Evolutionary conservation across 2,113 vertebrate genomes (phyloP).

Genomic region (Labrus mixtus): DNA sequence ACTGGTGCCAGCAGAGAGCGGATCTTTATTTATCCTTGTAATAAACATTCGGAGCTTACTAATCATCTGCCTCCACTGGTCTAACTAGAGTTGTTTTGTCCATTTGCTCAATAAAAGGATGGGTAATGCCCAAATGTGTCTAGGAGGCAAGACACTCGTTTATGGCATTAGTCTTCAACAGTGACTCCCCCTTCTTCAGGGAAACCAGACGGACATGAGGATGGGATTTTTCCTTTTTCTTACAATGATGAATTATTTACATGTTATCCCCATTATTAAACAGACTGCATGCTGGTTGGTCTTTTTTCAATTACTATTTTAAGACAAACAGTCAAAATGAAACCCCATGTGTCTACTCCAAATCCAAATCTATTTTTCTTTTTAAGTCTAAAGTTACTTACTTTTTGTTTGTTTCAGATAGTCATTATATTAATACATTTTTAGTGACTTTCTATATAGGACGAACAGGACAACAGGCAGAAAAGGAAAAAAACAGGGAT

Average conservation of each 20-base stretch:
- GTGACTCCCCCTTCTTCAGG: conserved; percentile 15
- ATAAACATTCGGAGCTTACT: conserved; percentile 76
- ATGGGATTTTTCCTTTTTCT: conserved; percentile 19
- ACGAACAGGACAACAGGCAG: too few relatives aligned
- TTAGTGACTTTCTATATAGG: too few relatives aligned
- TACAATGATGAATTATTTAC: neutral
- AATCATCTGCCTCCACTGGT: conserved; percentile 67
- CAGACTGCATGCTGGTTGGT: neutral
- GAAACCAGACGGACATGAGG: conserved; percentile 19
- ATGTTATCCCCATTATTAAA: conserved; percentile 4
- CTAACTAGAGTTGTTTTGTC: conserved; percentile 63
- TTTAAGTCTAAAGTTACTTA: neutral
- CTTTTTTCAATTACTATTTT: conserved; percentile 12
- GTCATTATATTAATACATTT: too few relatives aligned
- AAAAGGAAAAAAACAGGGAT: too few relatives aligned
- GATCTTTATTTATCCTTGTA: conserved; percentile 79
- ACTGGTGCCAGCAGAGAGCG: conserved; percentile 70
- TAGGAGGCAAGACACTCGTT: conserved; percentile 29
- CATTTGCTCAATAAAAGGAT: conserved; percentile 61
- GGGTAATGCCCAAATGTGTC: conserved; percentile 44
- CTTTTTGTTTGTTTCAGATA: too few relatives aligned
- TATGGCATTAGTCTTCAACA: conserved; percentile 35
- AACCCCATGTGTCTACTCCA: neutral
- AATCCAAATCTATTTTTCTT: neutral
- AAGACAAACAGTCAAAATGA: neutral